A percentile compares a stretch with the other conserved stretches of the same genome.
phyloP scores from a whole-genome alignment of 2,888 invertebrate species.

The Aplocera efformata region DNA sequence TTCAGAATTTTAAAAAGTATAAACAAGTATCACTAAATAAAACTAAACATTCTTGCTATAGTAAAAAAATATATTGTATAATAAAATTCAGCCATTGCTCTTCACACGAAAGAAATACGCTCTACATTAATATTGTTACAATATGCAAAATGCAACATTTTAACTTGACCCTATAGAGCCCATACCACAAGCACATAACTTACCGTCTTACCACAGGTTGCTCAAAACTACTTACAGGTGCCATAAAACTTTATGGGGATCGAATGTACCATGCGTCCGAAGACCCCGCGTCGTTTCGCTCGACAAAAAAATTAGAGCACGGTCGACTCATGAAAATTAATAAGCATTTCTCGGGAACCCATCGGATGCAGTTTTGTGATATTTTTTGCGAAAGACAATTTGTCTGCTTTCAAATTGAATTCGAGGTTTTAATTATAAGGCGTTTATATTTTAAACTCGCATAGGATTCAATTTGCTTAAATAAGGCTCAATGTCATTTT shows the following conservation, averaged over 20 bases:
- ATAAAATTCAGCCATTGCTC: no score
- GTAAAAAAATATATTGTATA: no score
- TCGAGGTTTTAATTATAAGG: slow-evolving; percentile 38
- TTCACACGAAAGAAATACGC: no score
- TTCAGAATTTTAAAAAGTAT: no score
- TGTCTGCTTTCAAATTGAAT: slow-evolving; percentile 45
- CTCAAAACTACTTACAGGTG: slow-evolving; percentile 26
- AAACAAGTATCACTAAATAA: no score
- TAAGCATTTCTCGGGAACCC: slow-evolving; percentile 50
- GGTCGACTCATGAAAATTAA: slow-evolving; percentile 62
- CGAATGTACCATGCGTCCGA: slow-evolving; percentile 35
- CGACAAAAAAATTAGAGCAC: slow-evolving; percentile 60
- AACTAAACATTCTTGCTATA: no score
- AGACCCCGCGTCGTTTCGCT: slow-evolving; percentile 14
- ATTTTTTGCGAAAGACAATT: slow-evolving; percentile 40
- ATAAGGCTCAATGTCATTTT: no score
- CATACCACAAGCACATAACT: neutral
- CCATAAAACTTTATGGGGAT: slow-evolving; percentile 42
- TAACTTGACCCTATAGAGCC: neutral
- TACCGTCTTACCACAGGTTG: neutral
- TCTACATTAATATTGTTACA: no score
- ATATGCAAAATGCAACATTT: neutral
- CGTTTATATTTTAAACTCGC: neutral
- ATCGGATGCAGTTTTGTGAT: slow-evolving; percentile 29
- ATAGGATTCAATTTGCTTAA: no score